Evolutionary conservation across 2,797 vertebrate genomes (phyloP).

Genomic region (Botia kubotai): DNA sequence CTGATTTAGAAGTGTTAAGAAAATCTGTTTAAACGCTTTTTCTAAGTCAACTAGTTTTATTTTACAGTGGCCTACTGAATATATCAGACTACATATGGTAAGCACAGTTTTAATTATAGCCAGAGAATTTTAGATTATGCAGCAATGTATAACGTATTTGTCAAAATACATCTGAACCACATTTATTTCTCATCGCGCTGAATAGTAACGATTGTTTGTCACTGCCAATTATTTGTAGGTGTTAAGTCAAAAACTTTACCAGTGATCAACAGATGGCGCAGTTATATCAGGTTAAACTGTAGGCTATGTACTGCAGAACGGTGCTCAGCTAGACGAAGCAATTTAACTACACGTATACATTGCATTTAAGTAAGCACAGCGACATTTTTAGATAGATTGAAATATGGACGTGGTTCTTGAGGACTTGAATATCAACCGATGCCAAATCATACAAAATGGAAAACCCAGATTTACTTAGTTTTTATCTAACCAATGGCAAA

Average conservation of each 20-base stretch:
- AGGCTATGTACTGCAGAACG: not conserved
- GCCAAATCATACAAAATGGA: not conserved
- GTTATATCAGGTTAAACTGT: conserved; percentile 14
- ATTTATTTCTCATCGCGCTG: too few species aligned
- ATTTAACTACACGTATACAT: not conserved
- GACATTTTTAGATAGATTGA: not conserved
- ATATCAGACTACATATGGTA: too few species aligned
- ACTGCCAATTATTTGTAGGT: too few species aligned
- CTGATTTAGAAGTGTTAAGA: too few species aligned
- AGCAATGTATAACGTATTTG: not conserved
- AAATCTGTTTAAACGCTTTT: too few species aligned
- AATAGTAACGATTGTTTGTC: not conserved
- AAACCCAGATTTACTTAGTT: not conserved
- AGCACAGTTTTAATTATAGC: too few species aligned
- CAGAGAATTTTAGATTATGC: not conserved
- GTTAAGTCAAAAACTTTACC: not conserved
- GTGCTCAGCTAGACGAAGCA: not conserved
- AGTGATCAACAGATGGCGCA: conserved; percentile 49
- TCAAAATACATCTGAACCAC: not conserved
- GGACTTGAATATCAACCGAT: not conserved
- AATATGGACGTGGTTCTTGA: not conserved
- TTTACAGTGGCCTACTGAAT: too few species aligned
- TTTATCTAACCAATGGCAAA: not conserved
- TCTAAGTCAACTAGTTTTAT: too few species aligned
- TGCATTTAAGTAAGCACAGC: not conserved